Evolutionary conservation across 2,888 invertebrate genomes (phyloP), one percentile per base, ranked within the genome.

Genomic region (Hesperia comma): DNA sequence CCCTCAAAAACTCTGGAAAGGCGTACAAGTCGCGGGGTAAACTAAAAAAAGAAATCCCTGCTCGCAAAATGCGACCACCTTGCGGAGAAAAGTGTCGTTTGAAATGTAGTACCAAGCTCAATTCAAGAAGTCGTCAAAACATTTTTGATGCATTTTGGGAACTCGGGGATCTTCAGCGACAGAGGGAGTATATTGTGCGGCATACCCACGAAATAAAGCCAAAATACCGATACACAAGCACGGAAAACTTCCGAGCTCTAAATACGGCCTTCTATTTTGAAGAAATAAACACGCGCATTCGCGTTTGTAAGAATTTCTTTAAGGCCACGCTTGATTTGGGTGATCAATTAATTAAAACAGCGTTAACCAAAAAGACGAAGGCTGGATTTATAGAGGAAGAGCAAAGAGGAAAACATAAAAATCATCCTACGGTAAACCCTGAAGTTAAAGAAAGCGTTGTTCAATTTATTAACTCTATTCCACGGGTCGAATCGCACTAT

Each of bases 41-140:
- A n/a, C n/a, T n/a, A n/a, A n/a, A 33, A 33, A 33, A 33, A 33
- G 32, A 33, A 33, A 33, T 33, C 32, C 32, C 32, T 33, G 7
- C 32, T 33, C 32, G 32, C 32, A 33, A 55, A 55, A 37, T 55
- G 6, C 17, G 17, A 26, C 55, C 55, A 33, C 68, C 68, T 57
- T 70, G 69, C 51, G 71, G 68, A 61, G 68, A 69, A 63, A 71
- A 68, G 32, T 70, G 69, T 51, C 53, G 61, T 12, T 61, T 68
- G 19, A 68, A 68, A 66, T 69, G 69, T 53, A 71, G 21, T 53
- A 17, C 41, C 33, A 70, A 66, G n/a, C n/a, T 72, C 54, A 56
- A 68, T 2, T 33, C 55, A 33, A 46, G 61, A 57, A 46, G 26
- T 33, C 58, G 69, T 56, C 63, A 72, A 70, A n/a, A 69, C 19